Evolutionary conservation across 2,888 invertebrate species (phyloP), one percentile per base, ranked within the genome.

Genomic region (Alitta virens): DNA sequence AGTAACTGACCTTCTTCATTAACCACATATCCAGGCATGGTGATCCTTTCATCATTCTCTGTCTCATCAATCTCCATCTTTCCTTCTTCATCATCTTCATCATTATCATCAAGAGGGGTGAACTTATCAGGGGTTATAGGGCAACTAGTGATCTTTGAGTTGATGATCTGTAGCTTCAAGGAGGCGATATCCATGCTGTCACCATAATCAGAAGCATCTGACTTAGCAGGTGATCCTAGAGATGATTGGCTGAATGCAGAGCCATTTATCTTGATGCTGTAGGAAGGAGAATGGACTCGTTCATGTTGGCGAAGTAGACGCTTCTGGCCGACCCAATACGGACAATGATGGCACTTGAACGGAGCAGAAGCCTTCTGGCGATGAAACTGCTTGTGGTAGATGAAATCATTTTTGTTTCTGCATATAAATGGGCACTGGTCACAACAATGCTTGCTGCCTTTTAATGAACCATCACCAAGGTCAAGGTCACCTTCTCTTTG

Each of bases 301-400:
- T 90, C 85, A 79, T 93, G 93, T 72, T 92, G 91, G 76, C 90
- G 90, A n/a, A 93, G 85, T 43, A 92, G 85, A 73, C 92, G 90
- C 33, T 79, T 77, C 76, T 90, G 90, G 60, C 89, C 90, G 9
- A 91, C 91, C 75, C 91, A 91, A 77, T 91, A 92, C 68, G 89
- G 89, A 79, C 93, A 94, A 71, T 88, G 85, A 24, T 87, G 87
- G 77, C 94, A 94, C 79, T 90, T 90, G 81, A 89, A 90, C n/a
- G 88, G 88, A 0, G 89, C 88, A 51, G 88, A 87, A 58, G 88
- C 86, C 63, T 79, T 79, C 0, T 88, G 88, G 43, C 88, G 85
- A 77, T 94, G 94, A 78, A 92, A 90, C 75, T 92, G 91, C 75
- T 91, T 91, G 76, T 93, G 93, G 77, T 92, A 91, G 77, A 90